Base-by-base conservation (phyloP, 1,140 invertebrate genomes). In the Tetragonula clypearis region DNA sequence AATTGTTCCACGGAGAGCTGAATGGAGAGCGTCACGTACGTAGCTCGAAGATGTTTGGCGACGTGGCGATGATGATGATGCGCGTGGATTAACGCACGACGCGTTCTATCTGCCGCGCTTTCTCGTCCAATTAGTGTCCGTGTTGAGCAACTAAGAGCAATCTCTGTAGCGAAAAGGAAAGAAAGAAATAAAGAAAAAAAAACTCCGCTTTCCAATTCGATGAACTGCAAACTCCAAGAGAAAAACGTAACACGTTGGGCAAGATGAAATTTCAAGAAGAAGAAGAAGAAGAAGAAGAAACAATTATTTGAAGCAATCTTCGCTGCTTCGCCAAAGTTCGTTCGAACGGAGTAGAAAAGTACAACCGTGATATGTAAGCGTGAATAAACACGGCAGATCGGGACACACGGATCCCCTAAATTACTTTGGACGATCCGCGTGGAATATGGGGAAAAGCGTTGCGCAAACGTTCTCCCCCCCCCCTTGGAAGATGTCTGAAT, bases 381-480 rank as follows among this genome's bases (percentile, higher is more conserved):
- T n/a, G 68, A 17, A 26, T 35, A 60, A 75, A 75, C 26, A n/a
- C 56, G 12, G 11, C 30, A 56, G 49, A 49, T 5, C 35, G 12
- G 23, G 23, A 69, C n/a, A 69, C n/a, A 53, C 9, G 19, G 66
- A 62, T 60, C 68, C 58, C 60, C 30, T 49, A 35, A 79, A 84
- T 73, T 49, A 79, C 62, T 68, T 68, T 53, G 58, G 21, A 21
- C 41, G 23, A 74, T 69, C 19, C 56, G 9, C 30, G 71, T 14
- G 21, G 53, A 75, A 60, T 81, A 85, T 56, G 78, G 78, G 21
- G 23, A 81, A 85, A 74, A 75, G 78, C 74, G 30, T 81, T 73
- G 53, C 23, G 68, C 56, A 26, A 80, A 85, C 68, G 78, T 81
- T 74, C 74, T n/a, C 8, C 41, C 41, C 41, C 6, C 6, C 41